phyloP scores from a whole-genome alignment of 2,113 vertebrate species.

The Gasterosteus aculeatus region DNA sequence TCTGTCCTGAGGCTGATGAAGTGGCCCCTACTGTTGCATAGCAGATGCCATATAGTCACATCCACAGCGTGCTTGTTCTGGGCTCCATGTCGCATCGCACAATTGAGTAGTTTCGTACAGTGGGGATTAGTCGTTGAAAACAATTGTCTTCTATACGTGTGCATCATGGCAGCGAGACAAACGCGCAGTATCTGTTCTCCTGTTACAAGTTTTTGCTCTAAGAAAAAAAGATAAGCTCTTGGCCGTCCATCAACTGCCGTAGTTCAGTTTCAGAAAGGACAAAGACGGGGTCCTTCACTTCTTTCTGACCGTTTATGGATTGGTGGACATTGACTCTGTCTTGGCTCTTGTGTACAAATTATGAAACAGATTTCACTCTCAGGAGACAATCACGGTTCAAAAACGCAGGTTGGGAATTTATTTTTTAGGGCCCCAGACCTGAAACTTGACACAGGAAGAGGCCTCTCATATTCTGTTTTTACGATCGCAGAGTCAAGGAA shows the following conservation, averaged over 20 bases:
- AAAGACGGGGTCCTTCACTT: neutral
- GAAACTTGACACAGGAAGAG: neutral
- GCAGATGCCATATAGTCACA: slow-evolving; percentile 68
- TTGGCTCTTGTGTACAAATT: neutral
- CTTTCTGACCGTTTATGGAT: neutral
- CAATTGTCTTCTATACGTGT: slow-evolving; percentile 27
- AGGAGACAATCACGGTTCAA: neutral
- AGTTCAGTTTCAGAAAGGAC: neutral
- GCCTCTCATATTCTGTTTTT: neutral
- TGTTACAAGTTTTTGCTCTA: neutral
- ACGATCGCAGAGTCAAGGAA: neutral
- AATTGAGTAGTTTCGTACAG: slow-evolving; percentile 19
- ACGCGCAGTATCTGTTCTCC: neutral
- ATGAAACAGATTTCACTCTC: neutral
- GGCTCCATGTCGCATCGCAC: slow-evolving; percentile 34
- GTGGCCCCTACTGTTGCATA: slow-evolving; percentile 62
- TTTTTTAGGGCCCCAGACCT: neutral
- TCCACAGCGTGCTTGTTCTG: slow-evolving; percentile 21
- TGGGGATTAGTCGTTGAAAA: slow-evolving; percentile 48
- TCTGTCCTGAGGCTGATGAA: slow-evolving; percentile 62
- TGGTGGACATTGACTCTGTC: neutral
- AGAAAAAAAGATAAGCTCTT: neutral
- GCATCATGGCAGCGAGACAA: neutral
- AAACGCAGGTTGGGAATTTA: neutral
- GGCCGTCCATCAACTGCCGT: neutral